Evolutionary conservation across 2,888 invertebrate genomes (phyloP).

Genomic region (Lasioglossum villosulum): DNA sequence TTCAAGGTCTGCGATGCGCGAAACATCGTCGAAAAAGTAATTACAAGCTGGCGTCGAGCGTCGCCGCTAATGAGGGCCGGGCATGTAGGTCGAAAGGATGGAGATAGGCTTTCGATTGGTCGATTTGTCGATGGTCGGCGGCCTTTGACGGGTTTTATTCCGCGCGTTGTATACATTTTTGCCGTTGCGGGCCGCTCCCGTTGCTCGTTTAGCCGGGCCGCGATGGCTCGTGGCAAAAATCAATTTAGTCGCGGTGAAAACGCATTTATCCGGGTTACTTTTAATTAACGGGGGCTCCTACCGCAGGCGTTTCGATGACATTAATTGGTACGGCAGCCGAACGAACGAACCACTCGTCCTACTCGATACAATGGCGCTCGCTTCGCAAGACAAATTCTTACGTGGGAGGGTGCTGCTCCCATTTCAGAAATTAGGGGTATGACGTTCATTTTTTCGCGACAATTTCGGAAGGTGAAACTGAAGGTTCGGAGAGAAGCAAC

Average conservation of each 20-base stretch:
- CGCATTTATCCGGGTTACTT: conserved; percentile 61
- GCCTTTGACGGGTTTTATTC: conserved; percentile 15
- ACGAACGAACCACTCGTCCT: conserved; percentile 29
- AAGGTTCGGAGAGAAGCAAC: too few species aligned
- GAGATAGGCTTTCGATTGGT: conserved; percentile 16
- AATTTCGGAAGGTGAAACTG: too few species aligned
- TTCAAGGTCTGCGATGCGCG: background rate
- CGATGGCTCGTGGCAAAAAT: conserved; percentile 37
- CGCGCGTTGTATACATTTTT: background rate
- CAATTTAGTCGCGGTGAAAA: conserved; percentile 56
- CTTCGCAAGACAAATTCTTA: background rate
- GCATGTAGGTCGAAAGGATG: conserved; percentile 10
- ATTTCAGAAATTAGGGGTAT: background rate
- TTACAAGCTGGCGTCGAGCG: background rate
- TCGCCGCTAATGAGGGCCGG: background rate
- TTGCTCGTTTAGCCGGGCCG: conserved; percentile 15
- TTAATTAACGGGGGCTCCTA: conserved; percentile 59
- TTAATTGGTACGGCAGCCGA: conserved; percentile 53
- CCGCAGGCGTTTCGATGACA: conserved; percentile 34
- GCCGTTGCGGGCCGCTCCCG: background rate
- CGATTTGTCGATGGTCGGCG: conserved; percentile 30
- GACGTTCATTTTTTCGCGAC: too few species aligned
- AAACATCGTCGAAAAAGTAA: conserved; percentile 5
- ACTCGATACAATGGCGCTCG: conserved; percentile 28
- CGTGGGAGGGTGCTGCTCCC: background rate